A percentile compares a stretch with the other conserved stretches of the same genome.
These are phyloP conservation scores for Sceloporus tristichus DNA, from an alignment of 2,113 vertebrate genomes.

Conservation along the genomic window DNA sequence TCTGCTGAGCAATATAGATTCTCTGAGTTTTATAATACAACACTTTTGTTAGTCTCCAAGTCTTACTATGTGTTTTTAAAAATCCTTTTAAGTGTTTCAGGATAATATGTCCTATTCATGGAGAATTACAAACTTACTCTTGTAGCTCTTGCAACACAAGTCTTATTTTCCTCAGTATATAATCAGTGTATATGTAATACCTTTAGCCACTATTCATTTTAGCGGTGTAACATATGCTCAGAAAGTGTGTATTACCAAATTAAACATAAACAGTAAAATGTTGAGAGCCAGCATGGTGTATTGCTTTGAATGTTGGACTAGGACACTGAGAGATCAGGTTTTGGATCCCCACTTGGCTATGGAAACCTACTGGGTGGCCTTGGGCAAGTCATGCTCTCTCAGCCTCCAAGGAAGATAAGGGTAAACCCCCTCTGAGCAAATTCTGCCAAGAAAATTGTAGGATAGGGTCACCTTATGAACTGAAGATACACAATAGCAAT, in stretches of 20 bases:
- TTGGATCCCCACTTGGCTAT: too few species aligned
- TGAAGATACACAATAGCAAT: too few species aligned
- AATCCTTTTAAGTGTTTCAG: conserved; percentile 1
- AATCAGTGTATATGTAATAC: neutral
- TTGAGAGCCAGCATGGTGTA: neutral
- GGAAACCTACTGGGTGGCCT: too few species aligned
- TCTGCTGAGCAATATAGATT: neutral
- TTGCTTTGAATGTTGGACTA: too few species aligned
- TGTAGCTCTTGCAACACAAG: neutral
- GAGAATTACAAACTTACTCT: conserved; percentile 4
- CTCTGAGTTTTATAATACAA: neutral
- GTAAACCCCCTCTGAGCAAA: too few species aligned
- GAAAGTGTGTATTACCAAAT: neutral
- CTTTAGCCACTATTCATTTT: neutral
- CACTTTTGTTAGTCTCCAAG: conserved; percentile 4
- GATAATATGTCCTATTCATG: neutral
- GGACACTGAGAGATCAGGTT: too few species aligned
- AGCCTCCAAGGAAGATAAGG: too few species aligned
- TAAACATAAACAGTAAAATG: neutral
- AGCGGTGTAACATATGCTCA: rapidly evolving
- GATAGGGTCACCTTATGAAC: too few species aligned
- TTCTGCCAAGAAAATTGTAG: too few species aligned
- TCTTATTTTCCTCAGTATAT: neutral
- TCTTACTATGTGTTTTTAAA: neutral
- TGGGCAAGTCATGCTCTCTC: too few species aligned